Conservation (phyloP, 2,113 vertebrate species). For the Odocoileus hemionus region DNA sequence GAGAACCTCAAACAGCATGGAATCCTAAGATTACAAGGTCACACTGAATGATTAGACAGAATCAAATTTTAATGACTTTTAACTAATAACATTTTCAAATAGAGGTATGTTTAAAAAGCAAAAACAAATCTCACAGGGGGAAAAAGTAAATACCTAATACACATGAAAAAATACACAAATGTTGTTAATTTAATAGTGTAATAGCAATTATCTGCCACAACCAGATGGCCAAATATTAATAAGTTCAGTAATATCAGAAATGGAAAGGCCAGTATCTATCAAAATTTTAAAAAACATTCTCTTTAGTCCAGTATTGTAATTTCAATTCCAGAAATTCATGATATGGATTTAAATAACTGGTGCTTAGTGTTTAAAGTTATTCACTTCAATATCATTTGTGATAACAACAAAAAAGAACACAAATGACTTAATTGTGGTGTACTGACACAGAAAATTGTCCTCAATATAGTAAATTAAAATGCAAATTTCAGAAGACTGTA, state of each 20-base stretch:
- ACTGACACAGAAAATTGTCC: neutral
- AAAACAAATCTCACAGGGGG: neutral
- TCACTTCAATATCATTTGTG: neutral
- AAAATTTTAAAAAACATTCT: conserved; percentile 7
- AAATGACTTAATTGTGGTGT: neutral
- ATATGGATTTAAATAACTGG: neutral
- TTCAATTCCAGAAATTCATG: neutral
- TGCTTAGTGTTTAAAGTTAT: neutral
- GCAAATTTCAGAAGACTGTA: neutral
- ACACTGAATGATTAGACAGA: neutral
- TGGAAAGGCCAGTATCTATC: neutral
- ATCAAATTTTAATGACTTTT: neutral
- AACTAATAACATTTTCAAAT: neutral
- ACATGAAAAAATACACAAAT: conserved; percentile 1
- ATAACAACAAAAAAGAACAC: neutral
- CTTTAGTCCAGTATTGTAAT: neutral
- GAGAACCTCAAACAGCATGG: neutral
- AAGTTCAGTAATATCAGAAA: neutral
- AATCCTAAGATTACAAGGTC: neutral
- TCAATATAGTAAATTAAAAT: neutral
- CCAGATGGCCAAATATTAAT: neutral
- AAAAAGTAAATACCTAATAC: neutral
- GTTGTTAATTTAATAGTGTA: neutral
- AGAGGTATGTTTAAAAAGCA: neutral
- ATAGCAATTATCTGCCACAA: neutral